Evolutionary conservation across 2,113 vertebrate genomes (phyloP), one percentile per base, ranked within the genome.

Genomic region (Limanda limanda): DNA sequence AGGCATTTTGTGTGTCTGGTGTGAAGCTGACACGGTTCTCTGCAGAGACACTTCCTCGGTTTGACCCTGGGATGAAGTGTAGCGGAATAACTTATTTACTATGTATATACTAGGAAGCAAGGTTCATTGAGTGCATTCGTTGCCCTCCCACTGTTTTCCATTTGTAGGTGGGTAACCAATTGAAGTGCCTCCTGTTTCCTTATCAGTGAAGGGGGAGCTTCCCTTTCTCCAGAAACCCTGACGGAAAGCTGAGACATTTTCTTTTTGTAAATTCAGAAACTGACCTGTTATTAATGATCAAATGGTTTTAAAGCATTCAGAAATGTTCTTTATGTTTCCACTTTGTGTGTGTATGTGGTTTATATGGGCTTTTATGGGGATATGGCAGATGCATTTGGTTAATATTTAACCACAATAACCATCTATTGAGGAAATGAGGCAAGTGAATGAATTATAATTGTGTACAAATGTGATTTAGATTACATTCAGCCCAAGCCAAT

Each of bases 131-230:
- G 71, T 82, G 51, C 56, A 64, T 25, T 59, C 31, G 17, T 72
- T 55, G 47, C 56, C 76, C 48, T 62, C 55, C 58, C 61, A 23
- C 70, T 81, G 74, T 77, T 68, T 81, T 58, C 63, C 45, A 72
- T 79, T 60, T 71, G 52, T 62, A 71, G 78, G 65, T 73, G 76
- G 82, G 45, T 63, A 59, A 52, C 64, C 61, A 75, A 17, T 70
- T 59, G n/a, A 83, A 68, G 4, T 57, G 45, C 37, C 87, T 85
- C 81, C 74, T 61, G 74, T 74, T 86, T 84, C 23, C 74, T 77
- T 81, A 24, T 75, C 61, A 51, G 20, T 47, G 40, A 25, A 55
- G 45, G 15, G 40, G 24, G n/a, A 63, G 57, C 45, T 56, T 51
- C 20, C 54, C 47, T 17, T 24, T 15, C 18, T 64, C 17, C 35